Conservation (phyloP, 2,113 vertebrate genomes). For the Gopherus flavomarginatus region DNA sequence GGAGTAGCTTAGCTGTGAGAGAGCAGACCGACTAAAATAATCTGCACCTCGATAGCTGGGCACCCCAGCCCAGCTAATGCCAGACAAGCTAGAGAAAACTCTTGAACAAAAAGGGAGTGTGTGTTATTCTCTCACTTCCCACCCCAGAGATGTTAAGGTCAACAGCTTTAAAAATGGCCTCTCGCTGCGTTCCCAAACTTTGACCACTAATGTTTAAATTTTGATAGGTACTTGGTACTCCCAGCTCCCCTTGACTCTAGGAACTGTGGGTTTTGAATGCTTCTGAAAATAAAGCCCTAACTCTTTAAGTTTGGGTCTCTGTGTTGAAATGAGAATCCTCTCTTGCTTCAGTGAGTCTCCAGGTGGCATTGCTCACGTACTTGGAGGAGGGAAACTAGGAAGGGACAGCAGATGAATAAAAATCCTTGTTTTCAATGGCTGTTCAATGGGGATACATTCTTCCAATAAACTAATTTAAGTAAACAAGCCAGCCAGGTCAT, state of each 20-base stretch:
- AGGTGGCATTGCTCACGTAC: background rate
- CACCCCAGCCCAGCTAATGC: rapidly evolving
- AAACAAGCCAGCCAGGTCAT: background rate
- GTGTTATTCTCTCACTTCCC: background rate
- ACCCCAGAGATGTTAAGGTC: background rate
- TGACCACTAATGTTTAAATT: background rate
- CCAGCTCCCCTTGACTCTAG: background rate
- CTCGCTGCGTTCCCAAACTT: background rate
- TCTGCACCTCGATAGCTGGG: background rate
- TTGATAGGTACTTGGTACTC: background rate
- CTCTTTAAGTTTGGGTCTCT: background rate
- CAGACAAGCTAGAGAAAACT: background rate
- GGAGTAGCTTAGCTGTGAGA: background rate
- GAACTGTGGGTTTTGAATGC: background rate
- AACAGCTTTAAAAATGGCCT: background rate
- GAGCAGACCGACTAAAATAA: background rate
- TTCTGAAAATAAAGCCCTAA: background rate
- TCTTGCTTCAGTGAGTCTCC: background rate
- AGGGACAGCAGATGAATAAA: background rate
- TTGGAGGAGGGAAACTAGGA: background rate
- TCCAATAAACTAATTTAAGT: background rate
- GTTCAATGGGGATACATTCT: background rate
- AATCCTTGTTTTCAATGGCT: background rate
- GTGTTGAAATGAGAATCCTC: background rate
- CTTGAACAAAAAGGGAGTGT: background rate